Percentiles rank a stretch among this genome's conserved stretches.
Evolutionary conservation across 2,888 invertebrate genomes (phyloP).

Genomic region (Pandemis cinnamomeana): DNA sequence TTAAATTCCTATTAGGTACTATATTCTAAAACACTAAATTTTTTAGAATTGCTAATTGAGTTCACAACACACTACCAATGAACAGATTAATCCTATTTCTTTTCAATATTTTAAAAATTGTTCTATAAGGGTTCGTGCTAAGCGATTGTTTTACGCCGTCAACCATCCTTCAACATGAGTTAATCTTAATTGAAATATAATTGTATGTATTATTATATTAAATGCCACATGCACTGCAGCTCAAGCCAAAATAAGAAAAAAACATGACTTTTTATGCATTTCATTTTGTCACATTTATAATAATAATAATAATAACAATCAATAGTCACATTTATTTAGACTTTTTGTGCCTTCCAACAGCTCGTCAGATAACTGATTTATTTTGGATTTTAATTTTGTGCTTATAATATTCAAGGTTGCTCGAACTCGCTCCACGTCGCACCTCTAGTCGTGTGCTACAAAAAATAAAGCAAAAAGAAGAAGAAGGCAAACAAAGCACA

Average conservation of each 20-base stretch:
- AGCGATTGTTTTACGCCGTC: not conserved
- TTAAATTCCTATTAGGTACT: no score
- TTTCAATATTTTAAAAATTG: no score
- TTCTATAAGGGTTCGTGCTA: not conserved
- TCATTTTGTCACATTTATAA: not conserved
- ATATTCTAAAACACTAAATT: no score
- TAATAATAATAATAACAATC: no score
- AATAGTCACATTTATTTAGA: not conserved
- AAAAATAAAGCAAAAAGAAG: conserved; percentile 83
- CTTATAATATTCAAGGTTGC: conserved; percentile 72
- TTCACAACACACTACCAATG: no score
- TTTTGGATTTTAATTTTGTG: not conserved
- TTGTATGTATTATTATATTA: no score
- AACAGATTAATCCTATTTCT: no score
- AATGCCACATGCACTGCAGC: no score
- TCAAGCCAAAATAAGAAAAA: not conserved
- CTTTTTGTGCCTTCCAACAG: not conserved
- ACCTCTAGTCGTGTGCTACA: conserved; percentile 87
- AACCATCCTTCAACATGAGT: no score
- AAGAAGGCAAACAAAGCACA: conserved; percentile 68
- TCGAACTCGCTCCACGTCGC: conserved; percentile 88
- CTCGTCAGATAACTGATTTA: no score
- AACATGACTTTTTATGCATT: not conserved
- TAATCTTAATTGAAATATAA: no score
- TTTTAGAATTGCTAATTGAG: no score